phyloP scores from a whole-genome alignment of 2,113 vertebrate species.

The Hiodon alosoides region DNA sequence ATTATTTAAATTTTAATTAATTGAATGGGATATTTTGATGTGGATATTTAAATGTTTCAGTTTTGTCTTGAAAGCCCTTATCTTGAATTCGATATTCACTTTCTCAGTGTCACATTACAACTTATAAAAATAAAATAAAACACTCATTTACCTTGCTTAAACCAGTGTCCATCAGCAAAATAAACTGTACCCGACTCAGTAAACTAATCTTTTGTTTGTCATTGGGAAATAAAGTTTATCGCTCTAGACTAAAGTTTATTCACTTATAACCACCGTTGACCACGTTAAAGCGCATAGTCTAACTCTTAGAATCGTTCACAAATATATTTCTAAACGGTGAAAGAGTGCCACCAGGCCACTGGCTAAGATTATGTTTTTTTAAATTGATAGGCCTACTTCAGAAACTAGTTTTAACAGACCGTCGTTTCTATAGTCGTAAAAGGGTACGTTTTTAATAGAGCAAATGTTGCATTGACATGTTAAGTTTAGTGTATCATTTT shows the following conservation, averaged over 20 bases:
- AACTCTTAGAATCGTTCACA: constrained; percentile 6
- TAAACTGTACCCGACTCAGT: constrained; percentile 12
- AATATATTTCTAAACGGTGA: constrained; percentile 10
- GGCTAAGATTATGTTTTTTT: not conserved
- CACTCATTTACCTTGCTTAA: not conserved
- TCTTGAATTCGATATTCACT: not conserved
- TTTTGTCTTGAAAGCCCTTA: not conserved
- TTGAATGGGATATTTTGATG: not conserved
- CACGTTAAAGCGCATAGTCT: constrained; percentile 5
- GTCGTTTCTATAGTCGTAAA: too few relatives aligned
- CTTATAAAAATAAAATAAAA: not conserved
- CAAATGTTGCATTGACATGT: too few relatives aligned
- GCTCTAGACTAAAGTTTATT: constrained; percentile 13
- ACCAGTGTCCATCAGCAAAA: constrained; percentile 14
- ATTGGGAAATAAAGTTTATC: constrained; percentile 22
- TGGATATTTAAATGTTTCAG: constrained; percentile 1
- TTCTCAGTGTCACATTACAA: not conserved
- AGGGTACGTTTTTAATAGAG: too few relatives aligned
- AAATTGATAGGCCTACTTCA: not conserved
- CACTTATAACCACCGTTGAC: not conserved
- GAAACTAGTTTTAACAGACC: not conserved
- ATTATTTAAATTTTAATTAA: too few relatives aligned
- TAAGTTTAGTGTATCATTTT: too few relatives aligned
- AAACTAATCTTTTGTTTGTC: constrained; percentile 11
- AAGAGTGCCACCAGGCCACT: constrained; percentile 2